A percentile compares a stretch with the other conserved stretches of the same genome.
phyloP scores from a whole-genome alignment of 2,888 invertebrate species.

The Andrena dorsata region DNA sequence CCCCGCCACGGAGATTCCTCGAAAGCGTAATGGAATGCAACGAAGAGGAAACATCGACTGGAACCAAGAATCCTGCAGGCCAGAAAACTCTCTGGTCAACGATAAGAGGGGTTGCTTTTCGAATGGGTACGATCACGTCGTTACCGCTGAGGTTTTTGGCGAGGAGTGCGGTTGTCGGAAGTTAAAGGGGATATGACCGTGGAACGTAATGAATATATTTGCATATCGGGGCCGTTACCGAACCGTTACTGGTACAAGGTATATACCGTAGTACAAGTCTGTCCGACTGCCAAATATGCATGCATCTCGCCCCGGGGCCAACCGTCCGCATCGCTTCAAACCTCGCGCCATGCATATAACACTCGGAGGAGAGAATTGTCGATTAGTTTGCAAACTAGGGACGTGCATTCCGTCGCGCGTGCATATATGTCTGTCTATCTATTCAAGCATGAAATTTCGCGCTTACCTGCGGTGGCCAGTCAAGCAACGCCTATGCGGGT shows the following conservation, averaged over 20 bases:
- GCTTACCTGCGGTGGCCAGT: constrained; percentile 57
- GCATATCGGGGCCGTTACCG: constrained; percentile 84
- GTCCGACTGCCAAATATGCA: constrained; percentile 83
- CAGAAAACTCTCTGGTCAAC: constrained; percentile 29
- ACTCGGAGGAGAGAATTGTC: constrained; percentile 81
- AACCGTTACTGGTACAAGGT: constrained; percentile 82
- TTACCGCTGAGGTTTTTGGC: constrained; percentile 67
- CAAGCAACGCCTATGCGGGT: constrained; percentile 19
- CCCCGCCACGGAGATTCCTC: background rate
- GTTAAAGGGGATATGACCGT: constrained; percentile 76
- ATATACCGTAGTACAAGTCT: constrained; percentile 76
- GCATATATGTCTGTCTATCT: constrained; percentile 63
- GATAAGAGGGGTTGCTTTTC: constrained; percentile 44
- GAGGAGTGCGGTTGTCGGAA: constrained; percentile 51
- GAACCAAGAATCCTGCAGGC: constrained; percentile 4
- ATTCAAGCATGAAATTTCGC: constrained; percentile 71
- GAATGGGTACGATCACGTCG: constrained; percentile 58
- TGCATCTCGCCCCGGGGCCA: constrained; percentile 80
- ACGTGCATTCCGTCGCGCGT: constrained; percentile 71
- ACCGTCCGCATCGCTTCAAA: constrained; percentile 74
- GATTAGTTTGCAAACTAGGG: constrained; percentile 81
- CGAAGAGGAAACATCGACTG: background rate
- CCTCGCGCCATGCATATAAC: constrained; percentile 79
- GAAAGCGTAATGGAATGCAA: background rate
- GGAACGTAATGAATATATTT: constrained; percentile 84